Conservation (phyloP, 2,888 invertebrate species). For the Arrhopalites spinosus region DNA sequence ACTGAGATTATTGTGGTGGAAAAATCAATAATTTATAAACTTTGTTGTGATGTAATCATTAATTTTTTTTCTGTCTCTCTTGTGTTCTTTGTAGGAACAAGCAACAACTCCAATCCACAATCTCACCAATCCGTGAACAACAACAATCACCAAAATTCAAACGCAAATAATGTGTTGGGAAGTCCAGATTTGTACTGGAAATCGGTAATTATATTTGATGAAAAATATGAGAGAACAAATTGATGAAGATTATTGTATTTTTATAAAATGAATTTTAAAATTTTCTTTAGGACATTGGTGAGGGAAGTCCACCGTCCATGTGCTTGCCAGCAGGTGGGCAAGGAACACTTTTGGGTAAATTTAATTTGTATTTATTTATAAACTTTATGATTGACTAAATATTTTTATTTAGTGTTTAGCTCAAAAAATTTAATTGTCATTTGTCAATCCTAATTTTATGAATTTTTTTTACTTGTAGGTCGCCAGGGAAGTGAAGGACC, state of each 20-base stretch:
- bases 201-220: no score
- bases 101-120: conserved; percentile 46
- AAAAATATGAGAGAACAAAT: no score
- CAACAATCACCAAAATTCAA: conserved; percentile 50
- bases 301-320: conserved; percentile 54
- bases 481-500: conserved; percentile 56
- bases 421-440: no score
- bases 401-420: no score
- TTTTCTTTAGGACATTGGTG: conserved; percentile 46
- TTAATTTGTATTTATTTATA: no score
- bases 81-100: conserved; percentile 43
- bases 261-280: no score
- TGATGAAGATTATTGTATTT: no score
- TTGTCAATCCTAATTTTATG: no score
- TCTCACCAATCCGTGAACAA: conserved; percentile 49
- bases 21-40: background rate
- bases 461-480: no score
- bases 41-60: background rate
- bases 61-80: conserved; percentile 14
- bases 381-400: no score
- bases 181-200: conserved; percentile 56
- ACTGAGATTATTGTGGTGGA: background rate
- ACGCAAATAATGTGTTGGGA: conserved; percentile 51
- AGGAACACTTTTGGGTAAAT: conserved; percentile 47
- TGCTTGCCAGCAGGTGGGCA: conserved; percentile 52